Conservation (phyloP, 2,797 vertebrate species). For the Amblyopsis hoosieri region DNA sequence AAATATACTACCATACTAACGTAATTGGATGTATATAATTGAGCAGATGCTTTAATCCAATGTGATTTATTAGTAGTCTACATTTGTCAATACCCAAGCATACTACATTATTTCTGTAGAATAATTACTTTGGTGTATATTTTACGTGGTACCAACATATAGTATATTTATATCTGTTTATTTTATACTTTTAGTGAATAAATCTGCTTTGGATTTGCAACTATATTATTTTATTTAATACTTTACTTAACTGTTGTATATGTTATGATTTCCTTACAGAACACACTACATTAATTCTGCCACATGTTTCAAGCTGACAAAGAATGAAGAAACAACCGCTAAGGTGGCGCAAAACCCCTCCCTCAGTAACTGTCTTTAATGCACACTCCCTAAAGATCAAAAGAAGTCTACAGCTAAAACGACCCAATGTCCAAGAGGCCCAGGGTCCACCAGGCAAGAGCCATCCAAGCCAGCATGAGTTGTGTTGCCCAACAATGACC, state of each 20-base stretch:
- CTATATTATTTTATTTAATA: neutral
- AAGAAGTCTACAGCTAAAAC: slow-evolving; percentile 72
- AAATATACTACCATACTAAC: too few species aligned
- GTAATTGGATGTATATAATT: too few species aligned
- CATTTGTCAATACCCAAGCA: too few species aligned
- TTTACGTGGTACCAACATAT: too few species aligned
- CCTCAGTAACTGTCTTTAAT: slow-evolving; percentile 72
- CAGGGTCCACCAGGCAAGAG: slow-evolving; percentile 70
- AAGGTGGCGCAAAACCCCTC: slow-evolving; percentile 76
- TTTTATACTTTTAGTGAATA: neutral
- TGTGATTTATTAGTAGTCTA: too few species aligned
- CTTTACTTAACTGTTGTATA: too few species aligned
- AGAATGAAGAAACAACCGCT: slow-evolving; percentile 79
- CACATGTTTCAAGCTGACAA: slow-evolving; percentile 14
- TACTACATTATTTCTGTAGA: too few species aligned
- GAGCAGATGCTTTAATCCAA: too few species aligned
- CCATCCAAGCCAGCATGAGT: slow-evolving; percentile 45
- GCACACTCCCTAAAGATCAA: slow-evolving; percentile 73
- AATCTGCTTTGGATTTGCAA: neutral
- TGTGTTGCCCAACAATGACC: slow-evolving; percentile 47
- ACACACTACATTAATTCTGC: neutral
- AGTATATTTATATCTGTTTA: too few species aligned
- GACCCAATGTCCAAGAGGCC: slow-evolving; percentile 65
- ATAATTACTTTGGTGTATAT: too few species aligned
- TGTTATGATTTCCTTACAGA: too few species aligned